A percentile compares a stretch with the other conserved stretches of the same genome.
Conservation (phyloP, 2,888 invertebrate species). For the Ochropacha duplaris region DNA sequence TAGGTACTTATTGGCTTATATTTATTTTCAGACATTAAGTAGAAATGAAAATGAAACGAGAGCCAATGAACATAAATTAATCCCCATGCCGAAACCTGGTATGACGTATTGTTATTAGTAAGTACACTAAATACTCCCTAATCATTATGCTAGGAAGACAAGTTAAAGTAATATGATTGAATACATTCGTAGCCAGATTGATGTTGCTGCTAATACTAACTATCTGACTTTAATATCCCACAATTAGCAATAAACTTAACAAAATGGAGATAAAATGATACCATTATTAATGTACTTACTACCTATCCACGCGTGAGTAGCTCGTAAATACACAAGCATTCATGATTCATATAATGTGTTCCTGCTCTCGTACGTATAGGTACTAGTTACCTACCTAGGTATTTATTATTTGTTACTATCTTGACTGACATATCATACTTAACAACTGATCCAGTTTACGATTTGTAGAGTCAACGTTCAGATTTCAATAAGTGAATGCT, state of each 20-base stretch:
- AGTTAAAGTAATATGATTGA: neutral
- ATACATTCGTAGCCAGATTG: neutral
- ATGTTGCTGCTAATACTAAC: neutral
- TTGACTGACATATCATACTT: neutral
- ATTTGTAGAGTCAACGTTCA: neutral
- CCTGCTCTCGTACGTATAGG: neutral
- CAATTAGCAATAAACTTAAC: neutral
- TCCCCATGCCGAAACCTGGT: too few species aligned
- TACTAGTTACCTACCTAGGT: too few species aligned
- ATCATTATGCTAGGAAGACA: neutral
- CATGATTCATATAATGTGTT: neutral
- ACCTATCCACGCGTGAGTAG: too few species aligned
- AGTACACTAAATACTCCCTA: too few species aligned
- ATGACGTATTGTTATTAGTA: too few species aligned
- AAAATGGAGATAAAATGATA: neutral
- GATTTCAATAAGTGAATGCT: slow-evolving; percentile 8
- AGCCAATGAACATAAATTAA: too few species aligned
- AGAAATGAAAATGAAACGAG: too few species aligned
- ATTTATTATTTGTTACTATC: too few species aligned
- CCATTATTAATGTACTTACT: neutral
- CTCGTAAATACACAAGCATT: neutral
- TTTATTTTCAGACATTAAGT: too few species aligned
- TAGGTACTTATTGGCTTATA: too few species aligned
- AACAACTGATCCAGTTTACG: neutral
- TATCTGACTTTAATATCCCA: neutral